Conservation (phyloP, 2,888 invertebrate genomes). For the Macropis europaea region DNA sequence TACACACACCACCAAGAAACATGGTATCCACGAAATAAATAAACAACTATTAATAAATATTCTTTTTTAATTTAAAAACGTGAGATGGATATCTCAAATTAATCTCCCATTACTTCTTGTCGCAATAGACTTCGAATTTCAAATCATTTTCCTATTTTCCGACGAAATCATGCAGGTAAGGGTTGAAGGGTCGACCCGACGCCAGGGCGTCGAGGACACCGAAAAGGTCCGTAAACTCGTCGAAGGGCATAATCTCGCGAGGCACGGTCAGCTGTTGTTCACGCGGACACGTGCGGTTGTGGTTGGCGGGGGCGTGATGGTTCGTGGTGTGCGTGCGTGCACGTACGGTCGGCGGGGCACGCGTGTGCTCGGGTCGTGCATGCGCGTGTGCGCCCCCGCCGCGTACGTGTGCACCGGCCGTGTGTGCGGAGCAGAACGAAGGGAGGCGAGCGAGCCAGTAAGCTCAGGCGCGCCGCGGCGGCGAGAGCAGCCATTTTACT, state of each 20-base stretch:
- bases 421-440: constrained; percentile 77
- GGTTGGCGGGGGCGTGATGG: constrained; percentile 63
- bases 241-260: constrained; percentile 28
- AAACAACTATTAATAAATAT: no score
- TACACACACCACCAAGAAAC: no score
- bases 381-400: constrained; percentile 56
- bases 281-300: constrained; percentile 78
- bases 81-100: no score
- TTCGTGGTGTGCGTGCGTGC: constrained; percentile 27
- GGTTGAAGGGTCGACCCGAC: no score
- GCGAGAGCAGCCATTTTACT: constrained; percentile 79
- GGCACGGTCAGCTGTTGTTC: constrained; percentile 77
- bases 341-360: constrained; percentile 11
- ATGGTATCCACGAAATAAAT: no score
- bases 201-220: no score
- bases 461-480: constrained; percentile 79
- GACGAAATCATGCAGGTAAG: no score
- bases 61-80: no score
- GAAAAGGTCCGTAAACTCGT: constrained; percentile 5
- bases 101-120: no score
- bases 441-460: constrained; percentile 79
- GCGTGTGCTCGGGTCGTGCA: constrained; percentile 50
- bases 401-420: constrained; percentile 49
- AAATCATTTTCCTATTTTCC: no score
- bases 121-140: no score